Evolutionary conservation across 2,113 vertebrate species (phyloP).

Genomic region (Colistium nudipinnis): DNA sequence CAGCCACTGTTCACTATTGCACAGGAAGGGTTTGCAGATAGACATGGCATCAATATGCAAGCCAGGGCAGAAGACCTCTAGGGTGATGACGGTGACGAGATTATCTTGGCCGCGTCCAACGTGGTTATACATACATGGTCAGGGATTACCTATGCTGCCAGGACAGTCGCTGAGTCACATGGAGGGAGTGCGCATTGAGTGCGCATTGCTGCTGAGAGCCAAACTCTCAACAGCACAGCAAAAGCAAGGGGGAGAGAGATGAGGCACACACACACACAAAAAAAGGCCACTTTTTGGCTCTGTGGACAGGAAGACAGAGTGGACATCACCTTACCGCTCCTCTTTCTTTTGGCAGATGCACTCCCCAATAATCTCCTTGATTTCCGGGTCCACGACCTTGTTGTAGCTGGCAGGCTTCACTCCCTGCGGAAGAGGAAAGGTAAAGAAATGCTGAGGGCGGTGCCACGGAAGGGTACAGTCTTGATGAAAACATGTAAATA

Average conservation of each 20-base stretch:
- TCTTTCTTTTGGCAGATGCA: slow-evolving; percentile 98
- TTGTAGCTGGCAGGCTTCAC: slow-evolving; percentile 97
- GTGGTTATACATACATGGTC: not conserved
- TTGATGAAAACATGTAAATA: slow-evolving; percentile 15
- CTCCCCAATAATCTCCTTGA: slow-evolving; percentile 97
- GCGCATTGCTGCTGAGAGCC: slow-evolving; percentile 52
- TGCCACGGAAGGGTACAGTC: not conserved
- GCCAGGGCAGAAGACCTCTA: not conserved
- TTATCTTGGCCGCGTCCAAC: not conserved
- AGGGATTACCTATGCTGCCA: slow-evolving; percentile 2
- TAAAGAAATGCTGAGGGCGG: slow-evolving; percentile 36
- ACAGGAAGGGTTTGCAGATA: not conserved
- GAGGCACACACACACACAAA: slow-evolving; percentile 46
- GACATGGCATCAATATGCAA: not conserved
- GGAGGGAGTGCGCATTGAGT: slow-evolving; percentile 33
- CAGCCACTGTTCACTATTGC: not conserved
- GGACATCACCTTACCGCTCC: slow-evolving; percentile 87
- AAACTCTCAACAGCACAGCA: slow-evolving; percentile 46
- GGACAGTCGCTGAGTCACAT: slow-evolving; percentile 27
- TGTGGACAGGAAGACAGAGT: slow-evolving; percentile 16
- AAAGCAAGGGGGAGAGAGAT: slow-evolving; percentile 29
- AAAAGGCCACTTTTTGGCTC: slow-evolving; percentile 45
- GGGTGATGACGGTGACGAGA: not conserved
- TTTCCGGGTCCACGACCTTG: slow-evolving; percentile 94
- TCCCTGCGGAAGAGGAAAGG: slow-evolving; percentile 80